Evolutionary conservation across 1,140 invertebrate genomes (phyloP).

Genomic region (Papilio xuthus): DNA sequence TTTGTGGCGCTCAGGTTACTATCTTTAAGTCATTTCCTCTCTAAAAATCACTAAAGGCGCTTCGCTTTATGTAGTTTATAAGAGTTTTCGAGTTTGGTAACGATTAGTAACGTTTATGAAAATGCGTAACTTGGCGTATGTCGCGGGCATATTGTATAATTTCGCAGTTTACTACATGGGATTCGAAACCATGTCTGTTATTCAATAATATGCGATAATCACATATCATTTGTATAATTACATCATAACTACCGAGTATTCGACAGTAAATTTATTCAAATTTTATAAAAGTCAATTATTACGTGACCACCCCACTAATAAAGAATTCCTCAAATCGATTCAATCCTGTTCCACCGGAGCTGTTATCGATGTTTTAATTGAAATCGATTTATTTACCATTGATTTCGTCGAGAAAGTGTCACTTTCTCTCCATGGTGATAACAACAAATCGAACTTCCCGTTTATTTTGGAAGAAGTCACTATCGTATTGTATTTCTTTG

Average conservation of each 20-base stretch:
- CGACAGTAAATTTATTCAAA: slow-evolving; percentile 15
- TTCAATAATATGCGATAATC: background rate
- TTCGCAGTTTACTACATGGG: background rate
- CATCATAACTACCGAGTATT: background rate
- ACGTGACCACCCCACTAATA: slow-evolving; percentile 38
- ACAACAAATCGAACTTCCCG: slow-evolving; percentile 53
- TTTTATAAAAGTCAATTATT: slow-evolving; percentile 23
- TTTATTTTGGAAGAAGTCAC: slow-evolving; percentile 50
- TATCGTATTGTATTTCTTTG: slow-evolving; percentile 41
- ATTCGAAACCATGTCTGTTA: background rate
- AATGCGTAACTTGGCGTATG: too few relatives aligned
- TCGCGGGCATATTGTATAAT: too few relatives aligned
- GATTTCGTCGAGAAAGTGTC: slow-evolving; percentile 61
- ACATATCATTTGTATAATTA: background rate
- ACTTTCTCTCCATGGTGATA: slow-evolving; percentile 57
- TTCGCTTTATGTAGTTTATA: background rate
- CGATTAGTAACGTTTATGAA: too few relatives aligned
- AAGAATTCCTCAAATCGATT: slow-evolving; percentile 49
- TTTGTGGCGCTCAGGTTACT: background rate
- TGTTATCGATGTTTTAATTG: slow-evolving; percentile 52
- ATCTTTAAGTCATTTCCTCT: background rate
- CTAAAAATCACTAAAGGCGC: background rate
- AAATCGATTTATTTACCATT: slow-evolving; percentile 62
- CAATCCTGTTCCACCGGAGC: slow-evolving; percentile 45
- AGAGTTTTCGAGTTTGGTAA: background rate